Conservation (phyloP, 2,888 invertebrate genomes). For the Panorpa germanica region DNA sequence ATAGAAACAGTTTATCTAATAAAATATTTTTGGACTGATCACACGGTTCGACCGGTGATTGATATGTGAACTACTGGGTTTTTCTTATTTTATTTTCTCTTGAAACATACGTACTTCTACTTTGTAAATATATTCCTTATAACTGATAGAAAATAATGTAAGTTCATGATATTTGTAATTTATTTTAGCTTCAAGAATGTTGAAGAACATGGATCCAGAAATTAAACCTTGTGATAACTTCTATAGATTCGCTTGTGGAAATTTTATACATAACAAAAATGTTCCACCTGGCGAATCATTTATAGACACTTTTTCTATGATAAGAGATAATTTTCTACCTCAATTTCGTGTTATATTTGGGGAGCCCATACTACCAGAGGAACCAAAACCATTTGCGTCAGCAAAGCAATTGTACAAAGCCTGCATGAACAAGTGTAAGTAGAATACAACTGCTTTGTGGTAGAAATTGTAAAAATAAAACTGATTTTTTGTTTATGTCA, state of each 20-base stretch:
- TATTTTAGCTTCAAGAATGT: slow-evolving; percentile 48
- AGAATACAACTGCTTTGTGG: not conserved
- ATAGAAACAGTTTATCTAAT: no score
- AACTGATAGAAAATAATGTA: no score
- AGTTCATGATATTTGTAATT: no score
- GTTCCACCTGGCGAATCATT: slow-evolving; percentile 72
- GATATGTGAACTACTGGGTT: no score
- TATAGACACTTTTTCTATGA: slow-evolving; percentile 55
- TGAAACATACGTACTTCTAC: no score
- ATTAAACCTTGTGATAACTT: slow-evolving; percentile 71
- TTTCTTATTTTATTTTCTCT: no score
- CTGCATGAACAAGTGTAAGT: slow-evolving; percentile 78
- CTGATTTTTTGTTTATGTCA: slow-evolving; percentile 11
- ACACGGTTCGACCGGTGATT: no score
- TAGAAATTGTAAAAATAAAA: no score
- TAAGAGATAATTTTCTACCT: slow-evolving; percentile 54
- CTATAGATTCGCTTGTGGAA: slow-evolving; percentile 62
- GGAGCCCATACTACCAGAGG: slow-evolving; percentile 34
- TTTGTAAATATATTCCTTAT: no score
- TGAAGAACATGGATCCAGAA: slow-evolving; percentile 47
- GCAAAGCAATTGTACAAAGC: slow-evolving; percentile 69
- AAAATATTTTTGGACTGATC: no score
- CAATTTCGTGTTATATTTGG: slow-evolving; percentile 52
- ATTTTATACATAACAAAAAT: slow-evolving; percentile 45
- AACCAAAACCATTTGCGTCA: slow-evolving; percentile 51